Percentiles rank a stretch among this genome's conserved stretches.
Evolutionary conservation across 2,113 vertebrate species (phyloP).

Genomic region (Apodemus speciosus): DNA sequence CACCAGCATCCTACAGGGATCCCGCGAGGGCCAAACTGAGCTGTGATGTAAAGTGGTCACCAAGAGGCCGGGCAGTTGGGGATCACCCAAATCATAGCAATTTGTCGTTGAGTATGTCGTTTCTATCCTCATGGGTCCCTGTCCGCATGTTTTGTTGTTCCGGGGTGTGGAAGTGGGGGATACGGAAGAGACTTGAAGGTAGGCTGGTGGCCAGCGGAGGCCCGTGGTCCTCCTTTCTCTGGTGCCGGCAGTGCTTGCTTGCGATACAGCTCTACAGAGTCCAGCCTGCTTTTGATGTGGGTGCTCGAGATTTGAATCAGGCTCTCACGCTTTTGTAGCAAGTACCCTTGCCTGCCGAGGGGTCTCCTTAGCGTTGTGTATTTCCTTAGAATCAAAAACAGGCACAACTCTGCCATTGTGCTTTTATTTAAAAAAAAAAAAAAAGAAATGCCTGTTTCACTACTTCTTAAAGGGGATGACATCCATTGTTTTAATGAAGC

Average conservation of each 20-base stretch:
- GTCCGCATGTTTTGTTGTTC: background rate
- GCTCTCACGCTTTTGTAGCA: background rate
- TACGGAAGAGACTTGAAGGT: background rate
- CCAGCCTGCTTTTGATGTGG: background rate
- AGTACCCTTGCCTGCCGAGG: background rate
- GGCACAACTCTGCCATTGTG: background rate
- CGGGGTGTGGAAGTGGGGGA: background rate
- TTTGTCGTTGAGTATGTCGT: background rate
- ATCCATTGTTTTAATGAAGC: background rate
- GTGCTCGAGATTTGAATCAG: background rate
- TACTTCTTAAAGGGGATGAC: background rate
- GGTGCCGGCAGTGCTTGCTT: background rate
- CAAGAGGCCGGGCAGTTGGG: background rate
- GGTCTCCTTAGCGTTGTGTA: background rate
- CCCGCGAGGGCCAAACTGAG: background rate
- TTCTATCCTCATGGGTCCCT: background rate
- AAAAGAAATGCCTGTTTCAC: background rate
- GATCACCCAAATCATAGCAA: background rate
- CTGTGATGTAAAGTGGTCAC: background rate
- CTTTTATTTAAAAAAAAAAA: background rate
- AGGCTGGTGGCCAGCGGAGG: background rate
- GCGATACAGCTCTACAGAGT: background rate
- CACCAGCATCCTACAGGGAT: background rate
- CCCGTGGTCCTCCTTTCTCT: background rate
- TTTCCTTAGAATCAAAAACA: constrained; percentile 20